Conservation (phyloP, 1,140 invertebrate species). For the Ylistrum balloti region DNA sequence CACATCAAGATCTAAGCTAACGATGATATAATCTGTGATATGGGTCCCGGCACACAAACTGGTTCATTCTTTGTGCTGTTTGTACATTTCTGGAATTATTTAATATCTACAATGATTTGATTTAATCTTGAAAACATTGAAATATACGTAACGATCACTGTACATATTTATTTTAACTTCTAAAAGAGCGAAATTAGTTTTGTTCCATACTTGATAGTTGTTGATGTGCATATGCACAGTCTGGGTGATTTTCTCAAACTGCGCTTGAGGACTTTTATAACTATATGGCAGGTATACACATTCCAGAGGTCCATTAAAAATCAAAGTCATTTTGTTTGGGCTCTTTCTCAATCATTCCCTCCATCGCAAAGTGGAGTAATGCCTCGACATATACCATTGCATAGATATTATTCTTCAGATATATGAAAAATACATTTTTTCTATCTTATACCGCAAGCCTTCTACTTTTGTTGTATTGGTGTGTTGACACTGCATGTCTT, state of each 20-base stretch:
- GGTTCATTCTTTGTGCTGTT: not conserved
- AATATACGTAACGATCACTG: not conserved
- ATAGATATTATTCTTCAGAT: too few relatives aligned
- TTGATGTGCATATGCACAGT: not conserved
- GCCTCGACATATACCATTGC: too few relatives aligned
- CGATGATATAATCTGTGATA: not conserved
- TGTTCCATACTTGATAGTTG: not conserved
- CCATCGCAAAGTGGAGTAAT: too few relatives aligned
- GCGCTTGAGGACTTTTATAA: not conserved
- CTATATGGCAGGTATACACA: not conserved
- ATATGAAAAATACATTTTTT: too few relatives aligned
- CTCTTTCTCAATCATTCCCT: too few relatives aligned
- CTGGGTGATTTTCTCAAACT: not conserved
- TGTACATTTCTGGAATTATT: not conserved
- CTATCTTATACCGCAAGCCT: too few relatives aligned
- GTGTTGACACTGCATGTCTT: too few relatives aligned
- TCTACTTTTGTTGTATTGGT: too few relatives aligned
- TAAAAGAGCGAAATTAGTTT: not conserved
- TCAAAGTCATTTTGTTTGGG: too few relatives aligned
- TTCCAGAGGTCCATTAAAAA: not conserved
- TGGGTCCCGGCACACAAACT: not conserved
- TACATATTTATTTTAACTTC: not conserved
- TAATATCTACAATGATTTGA: not conserved
- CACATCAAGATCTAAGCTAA: slow-evolving; percentile 18
- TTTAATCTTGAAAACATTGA: not conserved